phyloP scores from a whole-genome alignment of 2,888 invertebrate species.

The Petrolisthes cinctipes region DNA sequence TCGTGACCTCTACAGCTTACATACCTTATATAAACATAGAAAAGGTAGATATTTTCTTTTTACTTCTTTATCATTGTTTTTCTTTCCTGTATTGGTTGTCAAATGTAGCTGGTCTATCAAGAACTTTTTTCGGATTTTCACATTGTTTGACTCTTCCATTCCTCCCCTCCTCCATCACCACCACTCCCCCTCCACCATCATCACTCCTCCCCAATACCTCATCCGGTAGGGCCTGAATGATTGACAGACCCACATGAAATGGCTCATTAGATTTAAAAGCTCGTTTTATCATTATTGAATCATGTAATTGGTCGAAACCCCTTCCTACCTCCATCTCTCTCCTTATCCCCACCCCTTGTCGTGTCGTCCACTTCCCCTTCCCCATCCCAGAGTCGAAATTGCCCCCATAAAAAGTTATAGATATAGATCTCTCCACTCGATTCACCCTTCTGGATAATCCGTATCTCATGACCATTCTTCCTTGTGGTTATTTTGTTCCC shows the following conservation, averaged over 20 bases:
- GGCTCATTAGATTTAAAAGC: slow-evolving; percentile 32
- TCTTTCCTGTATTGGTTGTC: not conserved
- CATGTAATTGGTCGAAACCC: slow-evolving; percentile 39
- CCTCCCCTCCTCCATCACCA: not conserved
- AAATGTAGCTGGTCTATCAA: not conserved
- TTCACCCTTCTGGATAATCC: no score
- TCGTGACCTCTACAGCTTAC: no score
- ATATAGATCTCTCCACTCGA: no score
- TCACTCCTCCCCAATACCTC: not conserved
- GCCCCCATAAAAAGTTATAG: not conserved
- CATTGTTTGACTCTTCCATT: not conserved
- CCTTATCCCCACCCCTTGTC: no score
- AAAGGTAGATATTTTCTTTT: not conserved
- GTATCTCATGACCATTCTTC: no score
- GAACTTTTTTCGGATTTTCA: not conserved
- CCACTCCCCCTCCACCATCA: not conserved
- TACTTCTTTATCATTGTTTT: slow-evolving; percentile 1
- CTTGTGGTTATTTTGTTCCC: no score
- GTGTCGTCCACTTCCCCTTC: not conserved
- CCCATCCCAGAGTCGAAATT: not conserved
- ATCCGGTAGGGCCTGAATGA: slow-evolving; percentile 11
- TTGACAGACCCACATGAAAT: slow-evolving; percentile 31
- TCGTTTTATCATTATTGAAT: slow-evolving; percentile 41
- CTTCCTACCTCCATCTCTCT: not conserved
- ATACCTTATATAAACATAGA: no score